Conservation (phyloP, 2,113 vertebrate species). For the Coryphaenoides rupestris region DNA sequence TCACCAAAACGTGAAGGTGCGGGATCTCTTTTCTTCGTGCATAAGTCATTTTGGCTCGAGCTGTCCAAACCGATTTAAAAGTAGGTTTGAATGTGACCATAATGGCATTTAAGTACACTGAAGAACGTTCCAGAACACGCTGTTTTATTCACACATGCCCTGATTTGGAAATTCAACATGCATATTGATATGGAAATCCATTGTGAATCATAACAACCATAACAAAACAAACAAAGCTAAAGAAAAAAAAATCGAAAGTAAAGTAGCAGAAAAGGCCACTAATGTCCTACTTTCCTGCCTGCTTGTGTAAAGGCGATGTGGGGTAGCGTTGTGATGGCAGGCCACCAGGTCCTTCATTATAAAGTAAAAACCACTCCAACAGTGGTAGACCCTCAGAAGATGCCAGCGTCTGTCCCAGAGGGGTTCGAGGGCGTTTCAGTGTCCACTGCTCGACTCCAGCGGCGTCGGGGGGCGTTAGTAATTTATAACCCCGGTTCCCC, state of each 20-base stretch:
- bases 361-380: slow-evolving; percentile 53
- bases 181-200: slow-evolving; percentile 30
- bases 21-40: too few species aligned
- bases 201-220: slow-evolving; percentile 14
- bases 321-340: slow-evolving; percentile 66
- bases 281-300: slow-evolving; percentile 63
- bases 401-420: slow-evolving; percentile 60
- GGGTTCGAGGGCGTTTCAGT: slow-evolving; percentile 48
- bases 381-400: slow-evolving; percentile 49
- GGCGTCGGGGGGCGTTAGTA: slow-evolving; percentile 60
- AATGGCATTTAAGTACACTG: slow-evolving; percentile 7
- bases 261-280: slow-evolving; percentile 13
- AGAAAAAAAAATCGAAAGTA: slow-evolving; percentile 32
- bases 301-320: slow-evolving; percentile 44
- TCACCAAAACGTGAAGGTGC: too few species aligned
- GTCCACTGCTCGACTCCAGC: slow-evolving; percentile 49
- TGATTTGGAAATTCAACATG: slow-evolving; percentile 36
- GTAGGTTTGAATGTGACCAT: too few species aligned
- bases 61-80: too few species aligned
- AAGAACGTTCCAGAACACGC: slow-evolving; percentile 3
- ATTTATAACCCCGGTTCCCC: slow-evolving; percentile 70
- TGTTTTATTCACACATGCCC: slow-evolving; percentile 49
- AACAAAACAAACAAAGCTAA: slow-evolving; percentile 39
- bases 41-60: too few species aligned
- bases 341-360: slow-evolving; percentile 75